Percentiles rank a stretch among this genome's conserved stretches.
These are phyloP conservation scores for Ellobius talpinus DNA, from an alignment of 2,113 vertebrate genomes.

Conservation along the genomic window DNA sequence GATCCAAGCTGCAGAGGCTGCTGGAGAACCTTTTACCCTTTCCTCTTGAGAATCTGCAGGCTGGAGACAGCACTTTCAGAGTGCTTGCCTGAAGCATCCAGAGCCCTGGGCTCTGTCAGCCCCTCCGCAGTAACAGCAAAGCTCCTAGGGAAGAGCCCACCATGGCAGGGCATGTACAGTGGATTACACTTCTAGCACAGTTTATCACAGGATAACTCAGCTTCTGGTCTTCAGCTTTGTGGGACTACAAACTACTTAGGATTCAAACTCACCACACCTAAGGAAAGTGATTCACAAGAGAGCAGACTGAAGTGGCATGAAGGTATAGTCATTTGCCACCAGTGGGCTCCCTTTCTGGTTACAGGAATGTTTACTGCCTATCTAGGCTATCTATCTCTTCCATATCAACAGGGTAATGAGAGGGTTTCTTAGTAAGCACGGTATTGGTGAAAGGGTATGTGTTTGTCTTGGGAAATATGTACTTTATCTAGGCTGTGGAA, in stretches of 20 bases:
- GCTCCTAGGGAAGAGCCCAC: not conserved
- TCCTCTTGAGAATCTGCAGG: not conserved
- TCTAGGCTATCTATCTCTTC: not conserved
- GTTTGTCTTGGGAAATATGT: slow-evolving; percentile 49
- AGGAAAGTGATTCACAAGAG: not conserved
- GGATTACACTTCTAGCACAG: not conserved
- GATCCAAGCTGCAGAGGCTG: not conserved
- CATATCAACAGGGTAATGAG: slow-evolving; percentile 5
- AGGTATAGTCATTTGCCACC: slow-evolving; percentile 18
- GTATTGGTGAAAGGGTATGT: slow-evolving; percentile 6
- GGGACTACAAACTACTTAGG: not conserved
- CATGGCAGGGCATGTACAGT: not conserved
- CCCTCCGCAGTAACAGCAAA: not conserved
- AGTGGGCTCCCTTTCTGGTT: not conserved
- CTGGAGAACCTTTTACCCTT: not conserved
- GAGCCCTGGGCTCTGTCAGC: not conserved
- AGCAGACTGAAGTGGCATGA: slow-evolving; percentile 5
- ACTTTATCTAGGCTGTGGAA: slow-evolving; percentile 50
- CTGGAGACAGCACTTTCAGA: not conserved
- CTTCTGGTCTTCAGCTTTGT: slow-evolving; percentile 33
- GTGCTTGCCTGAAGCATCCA: not conserved
- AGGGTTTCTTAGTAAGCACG: slow-evolving; percentile 56
- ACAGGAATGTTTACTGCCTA: not conserved
- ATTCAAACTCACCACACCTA: slow-evolving; percentile 9
- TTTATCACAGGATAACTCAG: not conserved